Evolutionary conservation across 2,888 invertebrate species (phyloP), one percentile per base, ranked within the genome.

Genomic region (Anthophora plumipes): DNA sequence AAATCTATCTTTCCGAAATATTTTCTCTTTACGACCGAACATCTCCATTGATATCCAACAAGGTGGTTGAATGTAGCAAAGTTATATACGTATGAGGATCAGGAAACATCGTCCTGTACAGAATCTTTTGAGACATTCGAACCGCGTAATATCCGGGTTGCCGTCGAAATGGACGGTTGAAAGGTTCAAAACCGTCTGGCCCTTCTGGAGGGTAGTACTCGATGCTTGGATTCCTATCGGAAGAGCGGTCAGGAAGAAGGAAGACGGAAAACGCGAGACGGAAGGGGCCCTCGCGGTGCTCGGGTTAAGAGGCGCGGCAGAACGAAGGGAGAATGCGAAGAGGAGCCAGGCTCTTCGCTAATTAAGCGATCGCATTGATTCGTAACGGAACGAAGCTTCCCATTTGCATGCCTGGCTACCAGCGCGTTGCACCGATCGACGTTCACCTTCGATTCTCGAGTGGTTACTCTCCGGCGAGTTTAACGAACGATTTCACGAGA

Each of bases 301-400:
- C 41, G 48, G 66, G 72, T 80, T 79, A 76, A 80, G 78, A 72
- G 66, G 41, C 57, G 69, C 41, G n/a, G 69, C 37, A 70, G 64
- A 76, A 64, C 61, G 77, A 70, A 73, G 69, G 55, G 77, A 68
- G 79, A 70, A 77, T 43, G 61, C 66, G 77, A 71, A 60, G 78
- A 77, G 79, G 80, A 79, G 60, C 46, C 68, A 54, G 68, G 80
- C 69, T 87, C 84, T 82, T 81, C 78, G 87, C 83, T 89, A 89
- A 89, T 89, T 88, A 89, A 89, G 89, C 83, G 87, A 89, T 89
- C 84, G 82, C 81, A 84, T 88, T 85, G 85, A 86, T 89, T 88
- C 81, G 84, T 83, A 85, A 86, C 86, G 71, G 82, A 79, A 80
- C 73, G 79, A 73, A 78, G 77, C 81, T 63, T 43, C 72, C 78